Percentiles rank a stretch among this genome's conserved stretches.
phyloP scores from a whole-genome alignment of 1,140 invertebrate genomes.

The Meloidogyne chitwoodi region DNA sequence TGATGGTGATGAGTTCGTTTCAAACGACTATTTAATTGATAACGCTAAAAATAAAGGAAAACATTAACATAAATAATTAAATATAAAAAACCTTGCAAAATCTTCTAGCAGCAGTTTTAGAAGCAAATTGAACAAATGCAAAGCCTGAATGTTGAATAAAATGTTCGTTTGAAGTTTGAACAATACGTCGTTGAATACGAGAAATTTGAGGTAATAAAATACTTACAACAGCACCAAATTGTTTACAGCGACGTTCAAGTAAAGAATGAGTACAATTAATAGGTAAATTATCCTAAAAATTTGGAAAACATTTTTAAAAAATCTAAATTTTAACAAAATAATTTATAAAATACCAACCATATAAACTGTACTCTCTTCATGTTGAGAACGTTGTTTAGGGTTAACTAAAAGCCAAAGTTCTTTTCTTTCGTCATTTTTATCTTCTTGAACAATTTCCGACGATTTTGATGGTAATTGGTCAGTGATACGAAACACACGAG shows the following conservation, averaged over 20 bases:
- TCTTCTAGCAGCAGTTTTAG: constrained; percentile 30
- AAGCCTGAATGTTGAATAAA: constrained; percentile 29
- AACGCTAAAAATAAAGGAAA: constrained; percentile 22
- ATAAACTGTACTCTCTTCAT: constrained; percentile 37
- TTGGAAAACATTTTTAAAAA: background rate
- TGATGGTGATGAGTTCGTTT: constrained; percentile 35
- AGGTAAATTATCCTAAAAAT: constrained; percentile 36
- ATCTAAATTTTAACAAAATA: background rate
- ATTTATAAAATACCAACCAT: constrained; percentile 17
- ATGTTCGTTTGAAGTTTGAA: background rate
- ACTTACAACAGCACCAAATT: constrained; percentile 33
- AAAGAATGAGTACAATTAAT: background rate
- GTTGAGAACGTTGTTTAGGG: background rate
- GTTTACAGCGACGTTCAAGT: constrained; percentile 25
- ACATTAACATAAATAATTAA: background rate
- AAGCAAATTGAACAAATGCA: constrained; percentile 34
- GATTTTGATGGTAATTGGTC: background rate
- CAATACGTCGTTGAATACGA: constrained; percentile 27
- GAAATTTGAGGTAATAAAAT: constrained; percentile 28
- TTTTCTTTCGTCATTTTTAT: background rate
- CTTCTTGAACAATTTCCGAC: background rate
- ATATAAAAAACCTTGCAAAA: constrained; percentile 35
- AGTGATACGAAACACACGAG: constrained; percentile 28
- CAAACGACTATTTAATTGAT: constrained; percentile 26
- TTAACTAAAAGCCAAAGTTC: constrained; percentile 15